Evolutionary conservation across 1,140 invertebrate species (phyloP).

Genomic region (Thaumetopoea pityocampa): DNA sequence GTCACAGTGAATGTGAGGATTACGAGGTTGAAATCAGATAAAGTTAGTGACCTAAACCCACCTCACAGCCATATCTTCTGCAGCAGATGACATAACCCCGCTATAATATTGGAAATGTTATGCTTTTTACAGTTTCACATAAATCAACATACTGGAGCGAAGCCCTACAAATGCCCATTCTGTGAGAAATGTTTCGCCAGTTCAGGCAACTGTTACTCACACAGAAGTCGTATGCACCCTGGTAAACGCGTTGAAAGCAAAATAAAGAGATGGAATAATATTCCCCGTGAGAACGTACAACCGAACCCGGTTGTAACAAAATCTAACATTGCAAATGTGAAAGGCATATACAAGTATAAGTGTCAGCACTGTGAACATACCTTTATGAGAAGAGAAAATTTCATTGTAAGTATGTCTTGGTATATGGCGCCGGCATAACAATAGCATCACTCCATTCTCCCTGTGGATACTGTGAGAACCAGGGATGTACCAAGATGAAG

Average conservation of each 20-base stretch:
- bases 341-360: slow-evolving; percentile 46
- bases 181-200: slow-evolving; percentile 88
- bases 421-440: no score
- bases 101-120: neutral
- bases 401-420: slow-evolving; percentile 52
- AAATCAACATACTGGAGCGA: slow-evolving; percentile 87
- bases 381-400: slow-evolving; percentile 59
- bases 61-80: neutral
- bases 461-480: no score
- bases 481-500: no score
- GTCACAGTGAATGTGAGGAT: no score
- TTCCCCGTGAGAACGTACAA: slow-evolving; percentile 1
- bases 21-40: no score
- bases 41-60: no score
- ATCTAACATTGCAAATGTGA: slow-evolving; percentile 17
- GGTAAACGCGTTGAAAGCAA: slow-evolving; percentile 24
- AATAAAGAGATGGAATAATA: neutral
- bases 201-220: slow-evolving; percentile 86
- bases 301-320: slow-evolving; percentile 15
- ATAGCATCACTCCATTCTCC: no score
- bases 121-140: slow-evolving; percentile 81
- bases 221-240: slow-evolving; percentile 85
- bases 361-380: slow-evolving; percentile 52
- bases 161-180: slow-evolving; percentile 88
- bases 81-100: neutral